Evolutionary conservation across 2,888 invertebrate species (phyloP).

Genomic region (Rhamnusium bicolor): DNA sequence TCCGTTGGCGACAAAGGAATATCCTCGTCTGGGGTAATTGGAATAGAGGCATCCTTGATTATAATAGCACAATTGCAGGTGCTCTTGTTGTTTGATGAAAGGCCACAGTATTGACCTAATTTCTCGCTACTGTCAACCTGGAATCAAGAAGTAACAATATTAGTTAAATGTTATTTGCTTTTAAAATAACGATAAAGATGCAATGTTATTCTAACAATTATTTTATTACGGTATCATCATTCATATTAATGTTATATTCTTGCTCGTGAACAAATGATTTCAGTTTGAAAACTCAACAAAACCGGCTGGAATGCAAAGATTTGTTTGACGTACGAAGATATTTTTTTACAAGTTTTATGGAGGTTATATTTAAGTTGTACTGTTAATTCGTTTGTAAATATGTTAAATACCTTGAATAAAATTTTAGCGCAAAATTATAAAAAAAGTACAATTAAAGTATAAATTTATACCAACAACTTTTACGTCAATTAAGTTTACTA

Average conservation of each 20-base stretch:
- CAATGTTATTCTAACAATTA: background rate
- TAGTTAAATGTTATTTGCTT: background rate
- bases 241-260: too few relatives aligned
- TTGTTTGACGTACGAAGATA: background rate
- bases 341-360: background rate
- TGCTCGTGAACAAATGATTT: too few relatives aligned
- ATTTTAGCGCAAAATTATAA: too few relatives aligned
- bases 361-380: background rate
- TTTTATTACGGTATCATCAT: too few relatives aligned
- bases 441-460: too few relatives aligned
- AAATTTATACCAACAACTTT: background rate
- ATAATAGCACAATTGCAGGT: conserved; percentile 76
- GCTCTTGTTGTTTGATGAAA: conserved; percentile 57
- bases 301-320: background rate
- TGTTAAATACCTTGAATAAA: background rate
- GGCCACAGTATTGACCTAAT: conserved; percentile 62
- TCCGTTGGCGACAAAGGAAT: conserved; percentile 74
- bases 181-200: too few relatives aligned
- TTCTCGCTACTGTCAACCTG: conserved; percentile 76
- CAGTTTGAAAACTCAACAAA: too few relatives aligned
- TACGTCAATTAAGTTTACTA: background rate
- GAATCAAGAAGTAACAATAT: conserved; percentile 64
- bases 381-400: background rate
- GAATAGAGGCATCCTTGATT: conserved; percentile 68
- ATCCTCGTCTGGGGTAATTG: conserved; percentile 55